Conservation (phyloP, 1,140 invertebrate genomes). For the Potamilus streckersoni region DNA sequence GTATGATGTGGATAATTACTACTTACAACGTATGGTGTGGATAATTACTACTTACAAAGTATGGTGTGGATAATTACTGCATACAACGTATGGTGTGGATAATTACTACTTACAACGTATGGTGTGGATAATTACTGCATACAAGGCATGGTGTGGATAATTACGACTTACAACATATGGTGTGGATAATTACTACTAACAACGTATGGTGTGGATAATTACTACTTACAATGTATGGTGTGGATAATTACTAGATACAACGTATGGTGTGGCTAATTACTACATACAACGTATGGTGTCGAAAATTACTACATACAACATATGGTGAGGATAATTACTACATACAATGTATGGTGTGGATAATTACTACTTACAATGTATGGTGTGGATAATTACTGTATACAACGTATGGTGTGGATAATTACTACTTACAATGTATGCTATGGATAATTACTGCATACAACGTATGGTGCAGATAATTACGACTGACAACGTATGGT, state of each 20-base stretch:
- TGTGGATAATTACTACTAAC: no score
- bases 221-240: constrained; percentile 83
- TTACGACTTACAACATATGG: constrained; percentile 80
- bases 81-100: neutral
- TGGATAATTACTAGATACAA: no score
- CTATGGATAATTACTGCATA: constrained; percentile 42
- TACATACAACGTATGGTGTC: constrained; percentile 87
- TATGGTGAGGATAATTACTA: constrained; percentile 10
- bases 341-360: constrained; percentile 89
- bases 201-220: neutral
- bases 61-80: no score
- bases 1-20: constrained; percentile 96
- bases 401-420: constrained; percentile 92
- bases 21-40: no score
- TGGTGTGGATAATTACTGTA: constrained; percentile 25
- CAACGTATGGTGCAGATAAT: constrained; percentile 93
- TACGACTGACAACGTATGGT: no score
- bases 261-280: neutral
- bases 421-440: no score
- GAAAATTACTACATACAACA: no score
- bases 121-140: no score
- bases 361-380: no score
- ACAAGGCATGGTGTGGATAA: neutral
- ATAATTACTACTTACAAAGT: constrained; percentile 73
- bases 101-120: constrained; percentile 75